Conservation (phyloP, 2,113 vertebrate species). For the Murina feae region DNA sequence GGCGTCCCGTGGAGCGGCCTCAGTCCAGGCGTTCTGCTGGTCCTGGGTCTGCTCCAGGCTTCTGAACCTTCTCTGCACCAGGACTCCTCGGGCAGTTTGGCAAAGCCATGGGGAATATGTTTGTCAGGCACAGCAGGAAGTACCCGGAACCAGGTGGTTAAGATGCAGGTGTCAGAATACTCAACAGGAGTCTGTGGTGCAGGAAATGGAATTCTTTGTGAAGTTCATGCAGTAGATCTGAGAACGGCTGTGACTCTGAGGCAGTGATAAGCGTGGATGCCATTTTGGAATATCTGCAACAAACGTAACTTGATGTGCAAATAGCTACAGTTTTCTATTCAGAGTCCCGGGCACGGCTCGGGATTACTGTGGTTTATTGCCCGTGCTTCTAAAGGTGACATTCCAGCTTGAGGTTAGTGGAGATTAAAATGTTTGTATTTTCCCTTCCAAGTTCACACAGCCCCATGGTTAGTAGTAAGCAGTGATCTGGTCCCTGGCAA, state of each 20-base stretch:
- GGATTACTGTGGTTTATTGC: neutral
- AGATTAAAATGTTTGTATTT: neutral
- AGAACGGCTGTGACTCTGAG: neutral
- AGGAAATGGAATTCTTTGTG: neutral
- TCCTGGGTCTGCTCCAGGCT: neutral
- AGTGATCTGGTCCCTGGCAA: neutral
- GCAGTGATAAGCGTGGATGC: neutral
- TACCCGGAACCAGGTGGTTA: neutral
- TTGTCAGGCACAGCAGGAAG: neutral
- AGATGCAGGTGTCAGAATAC: neutral
- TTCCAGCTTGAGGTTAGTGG: neutral
- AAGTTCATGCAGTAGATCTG: neutral
- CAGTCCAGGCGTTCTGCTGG: neutral
- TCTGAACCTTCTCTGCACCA: neutral
- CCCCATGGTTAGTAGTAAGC: neutral
- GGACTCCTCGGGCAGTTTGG: neutral
- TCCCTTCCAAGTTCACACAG: neutral
- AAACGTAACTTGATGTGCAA: neutral
- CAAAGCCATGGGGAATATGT: neutral
- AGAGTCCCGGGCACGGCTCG: neutral
- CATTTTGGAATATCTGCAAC: neutral
- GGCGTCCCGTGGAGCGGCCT: no score
- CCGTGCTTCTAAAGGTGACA: neutral
- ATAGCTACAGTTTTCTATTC: neutral
- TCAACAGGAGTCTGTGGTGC: neutral